Percentiles rank a stretch among this genome's conserved stretches.
phyloP scores from a whole-genome alignment of 2,113 vertebrate genomes.

The Nibea albiflora region DNA sequence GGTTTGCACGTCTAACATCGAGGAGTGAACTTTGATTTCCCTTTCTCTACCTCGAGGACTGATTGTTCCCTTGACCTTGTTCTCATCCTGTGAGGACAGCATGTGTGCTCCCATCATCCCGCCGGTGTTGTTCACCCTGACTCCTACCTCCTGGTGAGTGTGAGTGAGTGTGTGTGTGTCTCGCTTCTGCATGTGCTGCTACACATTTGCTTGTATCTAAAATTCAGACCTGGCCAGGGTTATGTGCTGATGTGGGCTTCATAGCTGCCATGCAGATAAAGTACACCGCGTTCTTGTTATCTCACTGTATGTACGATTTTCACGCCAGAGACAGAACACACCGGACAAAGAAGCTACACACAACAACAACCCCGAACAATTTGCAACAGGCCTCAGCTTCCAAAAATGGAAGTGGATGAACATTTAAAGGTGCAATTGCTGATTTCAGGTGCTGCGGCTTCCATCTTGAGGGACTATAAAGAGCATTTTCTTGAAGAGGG shows the following conservation, averaged over 20 bases:
- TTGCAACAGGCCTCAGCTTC: not conserved
- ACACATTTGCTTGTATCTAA: conserved; percentile 16
- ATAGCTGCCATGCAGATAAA: conserved; percentile 29
- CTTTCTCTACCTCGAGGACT: conserved; percentile 33
- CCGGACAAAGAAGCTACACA: conserved; percentile 3
- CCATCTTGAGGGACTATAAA: not conserved
- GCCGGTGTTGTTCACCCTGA: conserved; percentile 39
- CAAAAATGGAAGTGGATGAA: not conserved
- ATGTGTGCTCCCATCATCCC: conserved; percentile 58
- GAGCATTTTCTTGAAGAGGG: not conserved
- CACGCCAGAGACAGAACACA: conserved; percentile 4
- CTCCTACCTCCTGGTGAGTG: conserved; percentile 44
- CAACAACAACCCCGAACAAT: not conserved
- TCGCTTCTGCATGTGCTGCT: conserved; percentile 13
- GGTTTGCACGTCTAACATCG: not conserved
- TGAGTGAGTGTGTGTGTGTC: conserved; percentile 5
- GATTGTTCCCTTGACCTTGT: conserved; percentile 59
- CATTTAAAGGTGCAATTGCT: not conserved
- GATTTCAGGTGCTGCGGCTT: not conserved
- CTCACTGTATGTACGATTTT: conserved; percentile 39
- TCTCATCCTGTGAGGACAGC: conserved; percentile 49
- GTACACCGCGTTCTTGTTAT: conserved; percentile 33
- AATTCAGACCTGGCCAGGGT: conserved; percentile 3
- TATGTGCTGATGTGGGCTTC: conserved; percentile 25
- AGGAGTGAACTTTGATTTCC: conserved; percentile 33